Base-by-base conservation (phyloP, 2,888 invertebrate species). In the Sussaba pulchella region DNA sequence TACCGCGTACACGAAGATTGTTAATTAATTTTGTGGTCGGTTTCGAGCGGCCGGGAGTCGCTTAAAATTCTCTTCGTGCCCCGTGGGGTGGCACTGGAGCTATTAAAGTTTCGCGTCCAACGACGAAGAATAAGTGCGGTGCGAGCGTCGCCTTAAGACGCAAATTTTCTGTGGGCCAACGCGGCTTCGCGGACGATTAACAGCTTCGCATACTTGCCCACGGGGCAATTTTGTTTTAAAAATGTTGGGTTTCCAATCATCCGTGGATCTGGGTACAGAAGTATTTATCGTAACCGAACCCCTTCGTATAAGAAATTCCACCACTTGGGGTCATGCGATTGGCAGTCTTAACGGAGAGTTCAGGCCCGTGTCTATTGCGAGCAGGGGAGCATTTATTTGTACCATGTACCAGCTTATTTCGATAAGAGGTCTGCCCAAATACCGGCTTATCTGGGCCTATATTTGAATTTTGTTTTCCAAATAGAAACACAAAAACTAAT, bases 1-100 rank as follows among this genome's bases (percentile, higher is more conserved):
- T 54, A 41, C 43, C 19, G 43, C 24, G 52, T 52, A 17, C 45
- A 43, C 61, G 66, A 69, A 57, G 57, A 81, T 81, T 64, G 76
- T 81, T 81, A 72, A 81, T 81, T 81, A 75, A 81, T 73, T 76
- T 76, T 69, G 52, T 57, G 57, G 47, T 5, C n/a, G 43, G 57
- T 50, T 45, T 50, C 57, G 69, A 63, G 69, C 36, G 26, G 50
- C 12, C 69, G 41, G 54, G 43, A 19, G 39, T 45, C 50, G 64
- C 66, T 78, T 78, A 52, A 72, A 75, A 75, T 63, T 80, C 66
- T 45, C 41, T 9, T 47, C 52, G 52, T 36, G 61, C 39, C 31
- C 36, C 3, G 14, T 31, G 66, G 43, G 59, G 50, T 14, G 43
- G 14, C 54, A 36, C 57, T 41, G 47, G 47, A 19, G 54, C 63